Base-by-base conservation (phyloP, 1,140 invertebrate species). In the Polypedilum vanderplanki region DNA sequence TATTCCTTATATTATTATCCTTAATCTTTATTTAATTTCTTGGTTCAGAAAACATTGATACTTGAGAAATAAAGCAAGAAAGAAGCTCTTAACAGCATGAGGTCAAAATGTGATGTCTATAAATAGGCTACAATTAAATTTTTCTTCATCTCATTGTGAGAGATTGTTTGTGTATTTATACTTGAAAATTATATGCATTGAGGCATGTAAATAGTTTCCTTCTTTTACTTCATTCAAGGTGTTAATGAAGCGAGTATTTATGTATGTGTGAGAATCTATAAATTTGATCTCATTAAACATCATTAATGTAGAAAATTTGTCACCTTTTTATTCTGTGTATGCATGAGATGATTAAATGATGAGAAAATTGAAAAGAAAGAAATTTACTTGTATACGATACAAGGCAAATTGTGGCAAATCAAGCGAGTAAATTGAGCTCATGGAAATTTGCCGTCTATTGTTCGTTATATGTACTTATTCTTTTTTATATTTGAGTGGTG, bases 341-440 rank as follows among this genome's bases (percentile, higher is more conserved):
- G 65, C 65, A 70, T 70, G 65, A 70, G 17, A 22, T 20, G 65
- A 70, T 33, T 33, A 33, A 33, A 33, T 33, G 24, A 33, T 33
- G 24, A 70, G 20, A 70, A 70, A 70, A 70, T 20, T 70, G 65
- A 70, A 33, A 33, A 33, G 20, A 70, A 70, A 8, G 18, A 18
- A 22, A 57, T 22, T 18, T 22, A 20, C 17, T 70, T 70, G 17
- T 74, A 40, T 46, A n/a, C 41, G 40, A 33, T 22, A 40, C 40
- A 74, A 46, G 74, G 65, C 2, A 41, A 73, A 22, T 74, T 9
- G 18, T 57, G 33, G 17, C 57, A 46, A 73, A 67, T 73, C 67
- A 74, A 46, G 74, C 74, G 74, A 46, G 74, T 65, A 57, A 33
- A 20, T 64, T 74, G 18, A 75, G 57, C 15, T 75, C 67, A 73